Evolutionary conservation across 2,888 invertebrate species (phyloP).

Genomic region (Argyra leucocephala): DNA sequence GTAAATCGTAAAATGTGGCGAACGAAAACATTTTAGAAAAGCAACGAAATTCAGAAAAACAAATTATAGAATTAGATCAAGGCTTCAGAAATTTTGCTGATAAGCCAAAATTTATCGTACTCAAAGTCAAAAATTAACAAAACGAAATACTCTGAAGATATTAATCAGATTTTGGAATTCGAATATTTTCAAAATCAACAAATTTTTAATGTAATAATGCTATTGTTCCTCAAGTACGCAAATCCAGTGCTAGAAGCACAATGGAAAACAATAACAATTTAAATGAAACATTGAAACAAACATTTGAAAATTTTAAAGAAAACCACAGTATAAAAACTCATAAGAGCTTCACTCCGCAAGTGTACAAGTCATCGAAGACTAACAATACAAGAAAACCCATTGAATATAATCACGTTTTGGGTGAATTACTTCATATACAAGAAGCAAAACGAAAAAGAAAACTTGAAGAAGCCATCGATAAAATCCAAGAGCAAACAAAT

Average conservation of each 20-base stretch:
- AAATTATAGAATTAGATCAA: neutral
- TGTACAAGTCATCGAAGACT: neutral
- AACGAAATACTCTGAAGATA: neutral
- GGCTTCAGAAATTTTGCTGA: slow-evolving; percentile 18
- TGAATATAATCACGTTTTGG: slow-evolving; percentile 10
- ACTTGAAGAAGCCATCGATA: slow-evolving; percentile 8
- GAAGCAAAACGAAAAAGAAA: slow-evolving; percentile 13
- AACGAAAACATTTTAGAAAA: neutral
- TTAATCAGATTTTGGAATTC: slow-evolving; percentile 8
- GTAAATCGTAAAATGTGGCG: too few species aligned
- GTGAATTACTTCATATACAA: slow-evolving; percentile 13
- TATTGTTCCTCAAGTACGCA: slow-evolving; percentile 1
- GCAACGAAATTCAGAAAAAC: too few species aligned
- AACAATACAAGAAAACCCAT: slow-evolving; percentile 12
- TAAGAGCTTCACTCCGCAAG: slow-evolving; percentile 14
- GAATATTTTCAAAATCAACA: too few species aligned
- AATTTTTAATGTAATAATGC: too few species aligned
- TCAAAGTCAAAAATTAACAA: neutral
- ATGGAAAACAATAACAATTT: too few species aligned
- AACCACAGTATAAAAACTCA: slow-evolving; percentile 9
- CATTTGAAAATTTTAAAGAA: slow-evolving; percentile 16
- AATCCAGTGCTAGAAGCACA: too few species aligned
- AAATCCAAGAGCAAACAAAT: neutral
- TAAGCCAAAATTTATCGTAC: slow-evolving; percentile 10
- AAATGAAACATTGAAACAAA: slow-evolving; percentile 11